Percentiles rank a stretch among this genome's conserved stretches.
Evolutionary conservation across 2,113 vertebrate genomes (phyloP).

Genomic region (Cochlearius cochlearius): DNA sequence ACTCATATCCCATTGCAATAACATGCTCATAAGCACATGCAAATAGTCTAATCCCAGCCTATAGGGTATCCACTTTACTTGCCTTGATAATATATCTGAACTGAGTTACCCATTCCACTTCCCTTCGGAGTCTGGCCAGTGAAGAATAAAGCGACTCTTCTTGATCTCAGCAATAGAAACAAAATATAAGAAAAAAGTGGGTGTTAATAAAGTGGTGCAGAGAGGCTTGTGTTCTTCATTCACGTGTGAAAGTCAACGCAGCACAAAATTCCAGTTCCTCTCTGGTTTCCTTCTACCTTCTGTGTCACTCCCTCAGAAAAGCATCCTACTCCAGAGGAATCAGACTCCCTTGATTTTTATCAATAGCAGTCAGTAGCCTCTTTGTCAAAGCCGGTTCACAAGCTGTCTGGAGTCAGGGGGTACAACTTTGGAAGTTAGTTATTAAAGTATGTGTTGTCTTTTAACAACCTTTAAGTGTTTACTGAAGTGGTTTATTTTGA

Average conservation of each 20-base stretch:
- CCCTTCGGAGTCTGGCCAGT: not conserved
- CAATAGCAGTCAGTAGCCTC: not conserved
- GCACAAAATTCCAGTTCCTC: not conserved
- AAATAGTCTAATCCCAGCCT: not conserved
- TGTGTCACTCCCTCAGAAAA: not conserved
- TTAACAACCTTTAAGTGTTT: not conserved
- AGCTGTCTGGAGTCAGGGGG: not conserved
- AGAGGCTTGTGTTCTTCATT: not conserved
- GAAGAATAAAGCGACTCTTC: not conserved
- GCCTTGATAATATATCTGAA: not conserved
- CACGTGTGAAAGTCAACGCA: not conserved
- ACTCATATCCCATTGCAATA: not conserved
- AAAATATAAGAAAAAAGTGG: not conserved
- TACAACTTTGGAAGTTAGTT: not conserved
- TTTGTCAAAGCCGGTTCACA: not conserved
- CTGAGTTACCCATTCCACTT: not conserved
- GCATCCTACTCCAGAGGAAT: not conserved
- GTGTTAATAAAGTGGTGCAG: not conserved
- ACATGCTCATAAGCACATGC: not conserved
- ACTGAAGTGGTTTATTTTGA: not conserved
- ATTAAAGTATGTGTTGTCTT: not conserved
- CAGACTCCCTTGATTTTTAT: not conserved
- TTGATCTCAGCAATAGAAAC: not conserved
- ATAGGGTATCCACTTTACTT: not conserved
- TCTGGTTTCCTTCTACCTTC: not conserved